Conservation (phyloP, 35 echinoderm and acorn worm genomes). For the Holothuria glaberrima region DNA sequence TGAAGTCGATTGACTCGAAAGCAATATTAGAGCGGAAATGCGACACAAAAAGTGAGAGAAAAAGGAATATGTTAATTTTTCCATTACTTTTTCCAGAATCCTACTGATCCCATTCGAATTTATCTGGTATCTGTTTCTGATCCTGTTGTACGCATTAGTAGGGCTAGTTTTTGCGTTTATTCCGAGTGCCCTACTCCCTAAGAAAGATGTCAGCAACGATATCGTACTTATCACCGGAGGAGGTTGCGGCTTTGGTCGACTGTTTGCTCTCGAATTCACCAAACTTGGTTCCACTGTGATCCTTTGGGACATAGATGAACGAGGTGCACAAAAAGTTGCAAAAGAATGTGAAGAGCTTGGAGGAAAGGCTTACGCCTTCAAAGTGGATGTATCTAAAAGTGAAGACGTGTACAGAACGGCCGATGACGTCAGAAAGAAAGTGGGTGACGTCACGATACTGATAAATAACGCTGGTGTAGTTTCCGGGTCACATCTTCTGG, state of each 20-base stretch:
- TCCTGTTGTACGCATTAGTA: constrained; percentile 22
- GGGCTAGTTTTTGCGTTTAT: constrained; percentile 20
- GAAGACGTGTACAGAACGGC: constrained; percentile 80
- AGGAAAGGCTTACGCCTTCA: constrained; percentile 72
- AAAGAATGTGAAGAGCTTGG: constrained; percentile 64
- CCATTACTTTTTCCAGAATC: neutral
- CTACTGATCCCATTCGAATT: neutral
- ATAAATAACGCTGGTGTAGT: constrained; percentile 96
- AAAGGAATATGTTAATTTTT: neutral
- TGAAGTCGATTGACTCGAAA: no score
- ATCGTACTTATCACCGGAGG: constrained; percentile 84
- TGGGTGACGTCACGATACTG: constrained; percentile 92
- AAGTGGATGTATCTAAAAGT: constrained; percentile 71
- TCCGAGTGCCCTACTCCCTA: constrained; percentile 40
- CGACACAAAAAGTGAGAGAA: no score
- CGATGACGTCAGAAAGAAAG: constrained; percentile 75
- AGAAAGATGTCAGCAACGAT: constrained; percentile 85
- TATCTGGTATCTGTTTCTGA: constrained; percentile 9
- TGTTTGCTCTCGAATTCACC: constrained; percentile 73
- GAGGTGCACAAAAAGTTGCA: constrained; percentile 52
- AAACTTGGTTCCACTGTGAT: constrained; percentile 78
- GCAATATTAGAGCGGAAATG: no score
- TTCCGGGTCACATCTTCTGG: constrained; percentile 68
- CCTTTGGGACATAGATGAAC: constrained; percentile 81
- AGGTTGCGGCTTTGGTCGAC: constrained; percentile 80